Percentiles rank a stretch among this genome's conserved stretches.
These are phyloP conservation scores for Aphrocallistes beatrix DNA, from an alignment of 37 sponge, comb jelly and placozoan species.

Conservation along the genomic window DNA sequence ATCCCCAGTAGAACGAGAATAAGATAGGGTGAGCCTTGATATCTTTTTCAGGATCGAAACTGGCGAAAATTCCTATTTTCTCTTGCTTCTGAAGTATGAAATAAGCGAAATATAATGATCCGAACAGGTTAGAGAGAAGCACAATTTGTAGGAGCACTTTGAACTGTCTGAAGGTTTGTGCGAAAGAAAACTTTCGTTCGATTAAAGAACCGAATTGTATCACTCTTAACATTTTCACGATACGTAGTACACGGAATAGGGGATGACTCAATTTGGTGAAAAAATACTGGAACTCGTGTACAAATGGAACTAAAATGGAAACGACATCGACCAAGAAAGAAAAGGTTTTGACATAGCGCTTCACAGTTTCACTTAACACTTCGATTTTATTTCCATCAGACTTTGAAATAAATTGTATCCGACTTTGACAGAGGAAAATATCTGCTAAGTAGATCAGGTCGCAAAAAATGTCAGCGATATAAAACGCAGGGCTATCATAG, in stretches of 20 bases:
- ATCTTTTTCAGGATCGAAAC: background rate
- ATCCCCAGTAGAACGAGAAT: constrained; percentile 9
- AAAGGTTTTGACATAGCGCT: background rate
- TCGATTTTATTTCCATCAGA: background rate
- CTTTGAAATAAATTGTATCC: background rate
- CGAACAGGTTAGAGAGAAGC: background rate
- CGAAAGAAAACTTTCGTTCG: constrained; percentile 9
- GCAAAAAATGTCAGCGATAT: background rate
- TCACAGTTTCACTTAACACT: background rate
- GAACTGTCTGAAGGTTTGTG: background rate
- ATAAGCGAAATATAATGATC: background rate
- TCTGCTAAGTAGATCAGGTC: background rate
- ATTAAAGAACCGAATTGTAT: background rate
- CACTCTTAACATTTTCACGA: background rate
- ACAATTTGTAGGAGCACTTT: background rate
- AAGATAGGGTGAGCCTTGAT: background rate
- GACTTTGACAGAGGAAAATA: background rate
- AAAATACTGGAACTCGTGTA: background rate
- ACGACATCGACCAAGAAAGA: background rate
- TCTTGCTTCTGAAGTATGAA: background rate
- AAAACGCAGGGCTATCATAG: background rate
- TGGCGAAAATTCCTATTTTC: background rate
- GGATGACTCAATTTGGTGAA: background rate
- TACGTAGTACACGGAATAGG: background rate
- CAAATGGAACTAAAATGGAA: background rate